Base-by-base conservation (phyloP, 2,113 vertebrate species). In the Pachypanchax playfairii region DNA sequence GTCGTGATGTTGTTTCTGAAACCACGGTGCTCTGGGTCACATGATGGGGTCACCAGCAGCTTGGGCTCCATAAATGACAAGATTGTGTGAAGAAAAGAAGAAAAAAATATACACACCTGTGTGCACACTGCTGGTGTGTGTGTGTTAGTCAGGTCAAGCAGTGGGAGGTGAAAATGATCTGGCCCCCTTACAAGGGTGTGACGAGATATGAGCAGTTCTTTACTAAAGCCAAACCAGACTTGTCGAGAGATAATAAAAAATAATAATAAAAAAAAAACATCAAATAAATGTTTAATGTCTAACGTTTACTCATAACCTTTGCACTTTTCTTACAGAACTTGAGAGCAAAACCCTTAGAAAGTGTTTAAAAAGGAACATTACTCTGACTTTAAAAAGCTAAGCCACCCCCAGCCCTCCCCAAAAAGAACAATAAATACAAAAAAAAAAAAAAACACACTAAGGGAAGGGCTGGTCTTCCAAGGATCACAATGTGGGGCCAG, bases 81-180 rank as follows among this genome's bases (percentile, higher is more conserved):
- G 57, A 63, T 28, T 55, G 46, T 53, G 56, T 53, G 44, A 65
- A 43, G 56, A 5, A 22, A 41, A 4, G 12, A 31, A 13, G n/a
- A 14, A 38, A 29, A 25, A 75, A 24, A 18, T 6, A 63, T 69
- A 79, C 83, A 59, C 79, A 35, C 33, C 11, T 81, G 73, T 83
- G 86, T 57, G 44, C 4, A 38, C 35, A 38, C 25, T 61, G 31
- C 24, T 36, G 47, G 11, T 5, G 60, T 72, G 44, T 7, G n/a
- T 48, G 18, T 36, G 26, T 65, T 43, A 56, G 26, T 50, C 4
- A 33, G 62, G 39, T 14, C n/a, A 15, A 63, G 35, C 56, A 35
- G 66, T 59, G 47, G 67, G 65, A 75, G 61, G 51, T 44, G 20
- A n/a, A 28, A 38, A 18, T 55, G 58, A 77, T 58, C 49, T 59